These are phyloP conservation scores for Lasius fuliginosus DNA, from an alignment of 2,888 invertebrate genomes.

Conservation along the genomic window DNA sequence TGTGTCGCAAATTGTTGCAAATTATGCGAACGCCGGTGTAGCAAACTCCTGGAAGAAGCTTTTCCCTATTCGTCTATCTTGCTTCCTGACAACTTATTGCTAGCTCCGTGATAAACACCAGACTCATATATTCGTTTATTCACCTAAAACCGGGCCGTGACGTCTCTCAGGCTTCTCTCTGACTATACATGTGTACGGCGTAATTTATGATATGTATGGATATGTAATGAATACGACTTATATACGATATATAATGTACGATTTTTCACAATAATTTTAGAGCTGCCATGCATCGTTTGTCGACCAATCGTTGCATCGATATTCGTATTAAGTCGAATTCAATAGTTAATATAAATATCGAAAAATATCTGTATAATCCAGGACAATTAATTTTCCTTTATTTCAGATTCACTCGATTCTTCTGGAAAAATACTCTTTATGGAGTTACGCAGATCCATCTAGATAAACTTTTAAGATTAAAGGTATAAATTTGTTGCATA, in stretches of 20 bases:
- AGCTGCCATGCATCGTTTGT: neutral
- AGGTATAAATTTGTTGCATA: neutral
- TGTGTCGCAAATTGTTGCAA: neutral
- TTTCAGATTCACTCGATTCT: neutral
- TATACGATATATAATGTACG: neutral
- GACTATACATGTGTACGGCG: too few species aligned
- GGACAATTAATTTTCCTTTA: neutral
- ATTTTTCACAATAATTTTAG: neutral
- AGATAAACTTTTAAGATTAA: neutral
- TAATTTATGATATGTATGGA: neutral
- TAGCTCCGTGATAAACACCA: neutral
- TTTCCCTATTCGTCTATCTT: neutral
- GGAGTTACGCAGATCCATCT: neutral
- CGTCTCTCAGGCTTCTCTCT: too few species aligned
- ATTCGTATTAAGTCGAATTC: too few species aligned
- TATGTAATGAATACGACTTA: neutral
- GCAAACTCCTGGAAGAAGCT: conserved; percentile 3
- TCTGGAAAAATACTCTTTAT: neutral
- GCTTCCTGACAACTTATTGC: neutral
- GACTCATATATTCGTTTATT: neutral
- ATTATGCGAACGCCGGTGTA: neutral
- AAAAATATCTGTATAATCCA: neutral
- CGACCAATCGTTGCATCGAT: neutral
- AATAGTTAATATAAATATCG: neutral
- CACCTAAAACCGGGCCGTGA: too few species aligned